Base-by-base conservation (phyloP, 2,797 vertebrate genomes). In the Bovichtus diacanthus region DNA sequence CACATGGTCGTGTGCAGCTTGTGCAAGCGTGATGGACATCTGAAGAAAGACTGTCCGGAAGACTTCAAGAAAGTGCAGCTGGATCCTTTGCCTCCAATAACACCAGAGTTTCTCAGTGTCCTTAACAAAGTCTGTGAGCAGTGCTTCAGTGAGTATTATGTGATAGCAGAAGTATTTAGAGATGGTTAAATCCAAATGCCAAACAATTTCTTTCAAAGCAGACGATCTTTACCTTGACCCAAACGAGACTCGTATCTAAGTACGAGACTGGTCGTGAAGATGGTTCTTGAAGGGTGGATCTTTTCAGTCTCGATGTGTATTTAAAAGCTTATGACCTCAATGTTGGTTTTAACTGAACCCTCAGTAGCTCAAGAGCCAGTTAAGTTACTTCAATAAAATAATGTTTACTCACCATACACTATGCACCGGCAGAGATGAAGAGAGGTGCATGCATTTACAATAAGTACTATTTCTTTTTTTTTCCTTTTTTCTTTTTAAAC, bases 51-150 rank as follows among this genome's bases (percentile, higher is more conserved):
- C 87, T 99, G 98, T 84, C 97, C 98, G 0, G 98, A 99, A 80
- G 98, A 99, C 90, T 98, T 99, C 93, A 98, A 97, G 93, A 97
- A 96, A 83, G 96, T 98, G 78, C 92, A 96, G 74, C 95, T 99
- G 77, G 95, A 96, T 10, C 95, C 96, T 34, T 88, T 99, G 77
- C 97, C 97, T 49, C 79, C 85, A 0, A 84, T 98, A 82, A 97
- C 96, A 15, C 91, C 94, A 9, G 96, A 94, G 68, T 99, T 98
- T 90, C 91, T 93, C 69, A 80, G 15, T 88, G 91, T 95, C 69
- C 94, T 99, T 58, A 95, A 97, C 93, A 92, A 96, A 93, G 96
- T 97, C 85, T 98, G 97, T 81, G 93, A 97, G 76, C 96, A 97
- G 60, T 99, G 98, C 92, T 97, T 95, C 74, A 55, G 98, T 99